These are phyloP conservation scores for Eira barbara DNA, from an alignment of 2,113 vertebrate species.

Conservation along the genomic window DNA sequence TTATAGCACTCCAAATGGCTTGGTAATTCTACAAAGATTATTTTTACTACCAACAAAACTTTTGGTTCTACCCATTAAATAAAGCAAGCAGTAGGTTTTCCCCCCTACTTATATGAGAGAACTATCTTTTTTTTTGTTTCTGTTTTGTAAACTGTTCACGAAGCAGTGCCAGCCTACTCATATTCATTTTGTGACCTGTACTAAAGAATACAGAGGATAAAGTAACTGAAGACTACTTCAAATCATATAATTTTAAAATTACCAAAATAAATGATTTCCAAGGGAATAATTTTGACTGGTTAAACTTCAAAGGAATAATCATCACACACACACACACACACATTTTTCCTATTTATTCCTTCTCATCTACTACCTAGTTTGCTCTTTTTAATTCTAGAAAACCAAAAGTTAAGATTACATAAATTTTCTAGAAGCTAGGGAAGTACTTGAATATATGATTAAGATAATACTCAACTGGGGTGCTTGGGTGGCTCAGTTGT, in stretches of 20 bases:
- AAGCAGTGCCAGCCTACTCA: neutral
- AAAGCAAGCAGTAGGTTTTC: neutral
- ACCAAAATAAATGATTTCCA: neutral
- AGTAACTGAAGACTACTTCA: neutral
- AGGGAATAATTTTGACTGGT: neutral
- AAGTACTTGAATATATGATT: neutral
- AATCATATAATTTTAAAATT: neutral
- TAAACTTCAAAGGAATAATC: neutral
- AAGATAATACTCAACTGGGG: neutral
- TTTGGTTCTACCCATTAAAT: neutral
- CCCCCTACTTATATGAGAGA: neutral
- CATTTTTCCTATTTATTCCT: neutral
- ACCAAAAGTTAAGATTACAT: neutral
- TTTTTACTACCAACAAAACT: conserved; percentile 75
- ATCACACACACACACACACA: neutral
- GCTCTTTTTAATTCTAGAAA: neutral
- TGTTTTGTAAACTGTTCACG: neutral
- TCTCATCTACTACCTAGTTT: neutral
- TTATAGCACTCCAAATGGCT: conserved; percentile 80
- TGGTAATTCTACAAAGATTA: conserved; percentile 71
- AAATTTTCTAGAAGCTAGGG: neutral
- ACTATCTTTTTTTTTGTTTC: neutral
- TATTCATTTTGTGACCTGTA: neutral
- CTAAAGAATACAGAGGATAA: neutral
- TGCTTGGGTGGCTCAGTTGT: too few relatives aligned